Conservation (phyloP, 2,888 invertebrate genomes). For the Gryllus longicercus region DNA sequence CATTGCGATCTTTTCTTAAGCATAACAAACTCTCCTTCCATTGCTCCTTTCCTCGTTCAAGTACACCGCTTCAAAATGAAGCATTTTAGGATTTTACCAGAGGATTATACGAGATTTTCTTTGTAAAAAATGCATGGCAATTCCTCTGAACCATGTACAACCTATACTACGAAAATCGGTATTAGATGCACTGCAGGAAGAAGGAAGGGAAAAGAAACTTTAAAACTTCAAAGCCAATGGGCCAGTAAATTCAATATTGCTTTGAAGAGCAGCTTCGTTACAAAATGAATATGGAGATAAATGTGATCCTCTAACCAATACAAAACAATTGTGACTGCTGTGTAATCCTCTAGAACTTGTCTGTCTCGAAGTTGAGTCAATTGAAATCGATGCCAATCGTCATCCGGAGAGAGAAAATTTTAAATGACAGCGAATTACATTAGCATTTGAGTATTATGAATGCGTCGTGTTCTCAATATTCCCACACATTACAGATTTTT, state of each 20-base stretch:
- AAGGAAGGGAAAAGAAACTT: background rate
- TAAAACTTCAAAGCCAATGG: background rate
- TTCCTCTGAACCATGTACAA: background rate
- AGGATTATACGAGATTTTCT: background rate
- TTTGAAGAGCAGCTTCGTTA: background rate
- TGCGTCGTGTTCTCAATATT: too few relatives aligned
- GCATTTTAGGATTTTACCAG: too few relatives aligned
- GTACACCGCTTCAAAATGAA: too few relatives aligned
- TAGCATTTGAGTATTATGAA: too few relatives aligned
- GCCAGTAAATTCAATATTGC: background rate
- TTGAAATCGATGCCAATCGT: background rate
- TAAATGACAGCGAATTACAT: too few relatives aligned
- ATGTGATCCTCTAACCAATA: background rate
- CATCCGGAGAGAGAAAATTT: too few relatives aligned
- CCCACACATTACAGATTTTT: too few relatives aligned
- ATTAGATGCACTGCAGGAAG: background rate
- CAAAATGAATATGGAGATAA: slow-evolving; percentile 6
- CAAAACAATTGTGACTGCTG: background rate
- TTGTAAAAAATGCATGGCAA: background rate
- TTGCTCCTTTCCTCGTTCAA: too few relatives aligned
- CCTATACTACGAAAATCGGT: background rate
- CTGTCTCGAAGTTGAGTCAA: background rate
- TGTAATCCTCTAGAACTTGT: background rate
- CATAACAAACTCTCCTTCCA: too few relatives aligned
- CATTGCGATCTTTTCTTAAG: too few relatives aligned